Base-by-base conservation (phyloP, 2,888 invertebrate species). In the Tridacna crocea region DNA sequence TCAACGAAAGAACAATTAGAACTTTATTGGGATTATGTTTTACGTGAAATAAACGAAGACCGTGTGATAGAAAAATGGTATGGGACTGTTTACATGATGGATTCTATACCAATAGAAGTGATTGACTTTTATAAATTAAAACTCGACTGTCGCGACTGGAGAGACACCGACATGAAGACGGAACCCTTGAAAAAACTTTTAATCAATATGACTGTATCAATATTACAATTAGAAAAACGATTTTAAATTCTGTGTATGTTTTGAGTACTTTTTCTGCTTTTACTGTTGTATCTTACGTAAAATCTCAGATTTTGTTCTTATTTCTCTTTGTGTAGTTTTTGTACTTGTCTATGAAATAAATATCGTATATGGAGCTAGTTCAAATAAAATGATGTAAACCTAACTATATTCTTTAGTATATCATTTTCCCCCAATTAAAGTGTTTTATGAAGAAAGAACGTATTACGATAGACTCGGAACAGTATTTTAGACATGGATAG, bases 21-120 rank as follows among this genome's bases (percentile, higher is more conserved):
- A 75, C 27, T 76, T 6, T 76, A 75, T 61, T 75, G 60, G 36
- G 75, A 75, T 17, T 60, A 75, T 27, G 47, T 75, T 47, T 13
- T 75, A 12, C 11, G 19, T 19, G 63, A 65, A 63, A 61, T 75
- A 22, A 48, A 75, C 17, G 75, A 75, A 65, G 24, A 47, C 10
- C n/a, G 46, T 48, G n/a, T 75, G 2, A 46, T 76, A 13, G 48
- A 24, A 55, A 48, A 76, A 22, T 76, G 76, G 76, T 36, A 76
- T 36, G 68, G 26, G 11, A 48, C 76, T 51, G 68, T 68, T 11
- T 55, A 46, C 12, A 27, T n/a, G 19, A 27, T 36, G n/a, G 58
- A 66, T 12, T n/a, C 17, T 51, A 24, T 65, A 3, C 65, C 65
- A 0, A n/a, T 46, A 24, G 68, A 55, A 65, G 48, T 76, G 15